phyloP scores from a whole-genome alignment of 2,113 vertebrate species.

The Seriola dumerili region DNA sequence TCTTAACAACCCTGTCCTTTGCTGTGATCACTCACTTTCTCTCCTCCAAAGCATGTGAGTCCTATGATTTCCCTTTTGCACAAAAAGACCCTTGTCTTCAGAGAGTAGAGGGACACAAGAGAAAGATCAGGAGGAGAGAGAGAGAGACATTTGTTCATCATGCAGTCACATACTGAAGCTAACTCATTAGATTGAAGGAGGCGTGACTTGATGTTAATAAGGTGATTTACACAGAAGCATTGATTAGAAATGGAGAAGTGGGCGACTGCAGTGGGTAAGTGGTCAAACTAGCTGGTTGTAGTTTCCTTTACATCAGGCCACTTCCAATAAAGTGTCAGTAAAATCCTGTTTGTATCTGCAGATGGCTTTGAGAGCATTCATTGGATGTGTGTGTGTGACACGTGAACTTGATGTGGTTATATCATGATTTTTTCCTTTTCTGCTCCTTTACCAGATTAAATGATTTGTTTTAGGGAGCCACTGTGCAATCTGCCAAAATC shows the following conservation, averaged over 20 bases:
- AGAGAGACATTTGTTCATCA: slow-evolving; percentile 55
- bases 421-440: neutral
- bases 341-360: neutral
- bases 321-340: neutral
- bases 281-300: neutral
- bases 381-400: neutral
- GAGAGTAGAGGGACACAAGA: slow-evolving; percentile 65
- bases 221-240: slow-evolving; percentile 9
- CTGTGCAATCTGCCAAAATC: neutral
- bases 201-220: slow-evolving; percentile 34
- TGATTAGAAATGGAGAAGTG: neutral
- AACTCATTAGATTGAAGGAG: slow-evolving; percentile 44
- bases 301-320: neutral
- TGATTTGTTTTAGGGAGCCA: no score
- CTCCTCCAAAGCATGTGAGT: slow-evolving; percentile 84
- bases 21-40: slow-evolving; percentile 68
- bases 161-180: slow-evolving; percentile 25
- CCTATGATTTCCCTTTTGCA: slow-evolving; percentile 79
- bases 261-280: neutral
- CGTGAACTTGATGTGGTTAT: neutral
- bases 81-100: slow-evolving; percentile 85
- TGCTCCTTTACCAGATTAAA: neutral
- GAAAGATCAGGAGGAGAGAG: slow-evolving; percentile 56
- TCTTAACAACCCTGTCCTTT: slow-evolving; percentile 49
- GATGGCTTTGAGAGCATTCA: neutral